Evolutionary conservation across 2,113 vertebrate species (phyloP).

Genomic region (Candoia aspera): DNA sequence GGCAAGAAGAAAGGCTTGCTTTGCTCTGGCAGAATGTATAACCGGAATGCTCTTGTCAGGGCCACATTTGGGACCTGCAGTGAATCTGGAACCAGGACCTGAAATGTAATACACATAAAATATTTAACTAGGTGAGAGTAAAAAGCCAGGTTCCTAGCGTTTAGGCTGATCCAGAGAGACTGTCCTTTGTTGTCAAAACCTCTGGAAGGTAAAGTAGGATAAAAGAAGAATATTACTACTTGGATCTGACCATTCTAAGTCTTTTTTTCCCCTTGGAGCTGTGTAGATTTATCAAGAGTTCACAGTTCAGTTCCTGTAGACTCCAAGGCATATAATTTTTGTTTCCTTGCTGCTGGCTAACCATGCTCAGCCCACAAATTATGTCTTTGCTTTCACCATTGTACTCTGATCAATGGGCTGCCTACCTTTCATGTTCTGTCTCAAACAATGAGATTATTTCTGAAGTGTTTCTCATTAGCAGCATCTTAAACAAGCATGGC

Average conservation of each 20-base stretch:
- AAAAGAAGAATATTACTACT: neutral
- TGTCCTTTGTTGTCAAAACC: neutral
- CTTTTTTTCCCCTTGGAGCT: neutral
- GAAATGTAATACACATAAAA: neutral
- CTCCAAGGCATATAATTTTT: neutral
- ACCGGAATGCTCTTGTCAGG: neutral
- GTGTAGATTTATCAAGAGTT: neutral
- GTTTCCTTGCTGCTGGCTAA: neutral
- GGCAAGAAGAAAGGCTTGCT: neutral
- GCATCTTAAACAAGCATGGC: slow-evolving; percentile 15
- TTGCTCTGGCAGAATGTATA: neutral
- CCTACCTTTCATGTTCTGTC: neutral
- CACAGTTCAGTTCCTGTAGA: neutral
- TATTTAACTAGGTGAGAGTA: neutral
- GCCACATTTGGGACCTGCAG: neutral
- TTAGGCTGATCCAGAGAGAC: neutral
- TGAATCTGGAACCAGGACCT: neutral
- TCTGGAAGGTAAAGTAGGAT: neutral
- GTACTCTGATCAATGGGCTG: neutral
- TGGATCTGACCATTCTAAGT: neutral
- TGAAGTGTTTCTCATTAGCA: slow-evolving; percentile 13
- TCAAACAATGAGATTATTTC: slow-evolving; percentile 7
- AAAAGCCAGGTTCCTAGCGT: neutral
- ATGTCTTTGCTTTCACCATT: slow-evolving; percentile 1
- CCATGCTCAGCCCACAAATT: neutral